These are phyloP conservation scores for Melitaea cinxia DNA, from an alignment of 1,140 invertebrate genomes.

Conservation along the genomic window DNA sequence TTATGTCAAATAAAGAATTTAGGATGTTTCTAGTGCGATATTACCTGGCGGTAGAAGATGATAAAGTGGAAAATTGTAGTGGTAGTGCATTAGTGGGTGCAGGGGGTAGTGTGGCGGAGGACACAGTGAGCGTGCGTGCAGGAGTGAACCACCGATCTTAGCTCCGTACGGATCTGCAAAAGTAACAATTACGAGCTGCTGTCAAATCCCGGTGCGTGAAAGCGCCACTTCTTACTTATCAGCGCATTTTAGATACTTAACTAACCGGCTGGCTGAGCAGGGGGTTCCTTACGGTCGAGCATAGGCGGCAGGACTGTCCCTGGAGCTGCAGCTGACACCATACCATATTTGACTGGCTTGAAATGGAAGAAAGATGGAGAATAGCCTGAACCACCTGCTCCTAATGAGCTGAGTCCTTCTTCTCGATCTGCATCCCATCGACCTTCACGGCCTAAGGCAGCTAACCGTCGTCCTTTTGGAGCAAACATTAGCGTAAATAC, in stretches of 20 bases:
- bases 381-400: slow-evolving; percentile 89
- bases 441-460: slow-evolving; percentile 92
- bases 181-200: slow-evolving; percentile 52
- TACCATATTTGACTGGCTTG: slow-evolving; percentile 89
- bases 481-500: slow-evolving; percentile 97
- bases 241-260: slow-evolving; percentile 81
- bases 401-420: slow-evolving; percentile 88
- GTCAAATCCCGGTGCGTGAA: slow-evolving; percentile 58
- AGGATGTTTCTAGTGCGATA: slow-evolving; percentile 30
- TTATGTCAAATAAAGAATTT: background rate
- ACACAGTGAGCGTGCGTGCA: slow-evolving; percentile 74
- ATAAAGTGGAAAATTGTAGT: slow-evolving; percentile 78
- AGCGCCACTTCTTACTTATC: slow-evolving; percentile 71
- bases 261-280: slow-evolving; percentile 84
- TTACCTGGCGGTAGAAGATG: slow-evolving; percentile 79
- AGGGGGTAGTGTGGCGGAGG: slow-evolving; percentile 77
- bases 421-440: slow-evolving; percentile 89
- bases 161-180: slow-evolving; percentile 79
- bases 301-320: slow-evolving; percentile 55
- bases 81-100: slow-evolving; percentile 77
- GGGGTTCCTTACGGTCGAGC: slow-evolving; percentile 77
- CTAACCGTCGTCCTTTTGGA: slow-evolving; percentile 94
- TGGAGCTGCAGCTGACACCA: slow-evolving; percentile 83
- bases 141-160: slow-evolving; percentile 71
- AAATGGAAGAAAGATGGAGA: slow-evolving; percentile 96